These are phyloP conservation scores for Delphinus delphis DNA, from an alignment of 2,113 vertebrate species.

Conservation along the genomic window DNA sequence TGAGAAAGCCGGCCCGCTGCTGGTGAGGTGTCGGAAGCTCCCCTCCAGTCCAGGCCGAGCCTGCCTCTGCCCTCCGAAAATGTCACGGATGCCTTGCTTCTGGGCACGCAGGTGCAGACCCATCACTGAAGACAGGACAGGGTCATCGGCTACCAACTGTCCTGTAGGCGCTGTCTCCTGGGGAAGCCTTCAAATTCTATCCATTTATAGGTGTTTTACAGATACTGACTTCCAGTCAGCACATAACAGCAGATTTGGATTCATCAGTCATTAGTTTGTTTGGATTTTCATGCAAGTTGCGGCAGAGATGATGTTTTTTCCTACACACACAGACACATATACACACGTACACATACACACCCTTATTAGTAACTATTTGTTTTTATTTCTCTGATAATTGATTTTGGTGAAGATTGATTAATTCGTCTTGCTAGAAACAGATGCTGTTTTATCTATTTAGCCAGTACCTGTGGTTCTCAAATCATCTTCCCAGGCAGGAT, in stretches of 20 bases:
- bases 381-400: neutral
- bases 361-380: neutral
- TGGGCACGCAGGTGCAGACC: neutral
- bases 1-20: neutral
- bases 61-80: neutral
- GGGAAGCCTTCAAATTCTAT: neutral
- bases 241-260: rapidly evolving
- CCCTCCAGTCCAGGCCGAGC: rapidly evolving
- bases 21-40: rapidly evolving
- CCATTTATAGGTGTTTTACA: no score
- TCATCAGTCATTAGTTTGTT: neutral
- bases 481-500: neutral
- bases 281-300: neutral
- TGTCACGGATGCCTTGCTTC: rapidly evolving
- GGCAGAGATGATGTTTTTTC: no score
- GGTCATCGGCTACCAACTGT: no score
- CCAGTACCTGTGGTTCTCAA: neutral
- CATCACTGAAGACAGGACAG: neutral
- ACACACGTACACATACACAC: neutral
- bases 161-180: neutral
- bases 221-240: neutral
- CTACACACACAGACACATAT: rapidly evolving
- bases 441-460: neutral
- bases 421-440: neutral
- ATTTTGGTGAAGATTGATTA: neutral